Conservation (phyloP, 1,140 invertebrate genomes). For the Drosophila virilis region DNA sequence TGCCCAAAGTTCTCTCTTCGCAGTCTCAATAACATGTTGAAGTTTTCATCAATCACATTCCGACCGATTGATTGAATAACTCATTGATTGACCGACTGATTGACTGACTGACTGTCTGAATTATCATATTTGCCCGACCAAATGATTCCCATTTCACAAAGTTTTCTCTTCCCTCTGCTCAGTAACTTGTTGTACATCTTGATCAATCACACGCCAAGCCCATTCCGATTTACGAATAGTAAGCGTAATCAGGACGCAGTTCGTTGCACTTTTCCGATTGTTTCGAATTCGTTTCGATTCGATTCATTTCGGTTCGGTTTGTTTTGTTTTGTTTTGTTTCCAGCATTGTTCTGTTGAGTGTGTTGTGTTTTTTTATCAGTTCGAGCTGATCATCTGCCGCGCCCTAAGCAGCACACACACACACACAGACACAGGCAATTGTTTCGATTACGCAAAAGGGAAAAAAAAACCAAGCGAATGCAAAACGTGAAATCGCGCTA, state of each 20-base stretch:
- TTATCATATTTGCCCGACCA: no score
- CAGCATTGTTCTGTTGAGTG: conserved; percentile 21
- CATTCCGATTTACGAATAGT: background rate
- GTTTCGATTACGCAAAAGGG: conserved; percentile 76
- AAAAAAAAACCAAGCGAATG: conserved; percentile 33
- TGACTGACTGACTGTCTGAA: background rate
- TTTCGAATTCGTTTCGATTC: conserved; percentile 39
- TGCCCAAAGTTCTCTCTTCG: no score
- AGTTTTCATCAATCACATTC: no score
- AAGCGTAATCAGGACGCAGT: conserved; percentile 33
- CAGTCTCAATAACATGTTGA: no score
- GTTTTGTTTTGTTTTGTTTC: conserved; percentile 37
- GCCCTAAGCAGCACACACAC: conserved; percentile 24
- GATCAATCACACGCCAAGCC: background rate
- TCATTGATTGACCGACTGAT: background rate
- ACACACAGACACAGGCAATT: conserved; percentile 41
- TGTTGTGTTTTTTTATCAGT: conserved; percentile 59
- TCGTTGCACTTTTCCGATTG: conserved; percentile 42
- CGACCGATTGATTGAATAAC: background rate
- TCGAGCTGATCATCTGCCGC: conserved; percentile 33
- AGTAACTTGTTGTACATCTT: background rate
- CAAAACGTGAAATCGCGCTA: conserved; percentile 45
- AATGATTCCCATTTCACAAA: background rate
- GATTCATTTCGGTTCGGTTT: conserved; percentile 11
- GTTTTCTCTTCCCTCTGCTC: background rate